phyloP scores from a whole-genome alignment of 2,888 invertebrate genomes.

The Athetis lepigone region DNA sequence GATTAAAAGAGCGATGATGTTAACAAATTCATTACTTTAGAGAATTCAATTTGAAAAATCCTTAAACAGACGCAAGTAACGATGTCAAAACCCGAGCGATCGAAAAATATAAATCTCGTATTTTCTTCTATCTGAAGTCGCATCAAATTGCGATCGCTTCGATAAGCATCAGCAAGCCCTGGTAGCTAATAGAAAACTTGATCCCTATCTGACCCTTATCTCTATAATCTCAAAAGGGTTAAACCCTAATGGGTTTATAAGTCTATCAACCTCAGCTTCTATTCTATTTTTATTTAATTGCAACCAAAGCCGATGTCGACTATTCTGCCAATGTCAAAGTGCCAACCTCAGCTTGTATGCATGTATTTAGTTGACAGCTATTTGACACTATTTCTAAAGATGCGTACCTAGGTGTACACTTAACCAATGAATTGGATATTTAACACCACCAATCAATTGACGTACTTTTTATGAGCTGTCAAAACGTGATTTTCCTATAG shows the following conservation, averaged over 20 bases:
- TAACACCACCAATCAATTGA: no score
- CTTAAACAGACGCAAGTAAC: constrained; percentile 1
- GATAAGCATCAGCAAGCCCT: constrained; percentile 33
- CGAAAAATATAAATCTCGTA: constrained; percentile 7
- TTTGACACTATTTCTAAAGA: no score
- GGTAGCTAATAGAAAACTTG: constrained; percentile 33
- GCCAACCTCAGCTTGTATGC: background rate
- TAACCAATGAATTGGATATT: no score
- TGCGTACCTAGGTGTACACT: no score
- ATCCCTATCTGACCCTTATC: constrained; percentile 17
- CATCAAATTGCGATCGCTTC: constrained; percentile 33
- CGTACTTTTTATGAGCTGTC: no score
- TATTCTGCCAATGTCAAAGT: no score
- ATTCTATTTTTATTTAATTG: no score
- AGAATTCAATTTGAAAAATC: background rate
- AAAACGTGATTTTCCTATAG: no score
- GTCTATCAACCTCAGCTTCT: background rate
- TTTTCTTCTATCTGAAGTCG: constrained; percentile 33
- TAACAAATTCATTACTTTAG: background rate
- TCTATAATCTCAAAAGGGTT: constrained; percentile 9
- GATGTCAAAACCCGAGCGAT: background rate
- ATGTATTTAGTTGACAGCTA: constrained; percentile 18
- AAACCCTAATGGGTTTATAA: constrained; percentile 19
- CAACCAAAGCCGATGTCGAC: no score
- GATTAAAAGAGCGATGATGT: background rate